Evolutionary conservation across 1,140 invertebrate species (phyloP), one percentile per base, ranked within the genome.

Genomic region (Nixonia krombeini): DNA sequence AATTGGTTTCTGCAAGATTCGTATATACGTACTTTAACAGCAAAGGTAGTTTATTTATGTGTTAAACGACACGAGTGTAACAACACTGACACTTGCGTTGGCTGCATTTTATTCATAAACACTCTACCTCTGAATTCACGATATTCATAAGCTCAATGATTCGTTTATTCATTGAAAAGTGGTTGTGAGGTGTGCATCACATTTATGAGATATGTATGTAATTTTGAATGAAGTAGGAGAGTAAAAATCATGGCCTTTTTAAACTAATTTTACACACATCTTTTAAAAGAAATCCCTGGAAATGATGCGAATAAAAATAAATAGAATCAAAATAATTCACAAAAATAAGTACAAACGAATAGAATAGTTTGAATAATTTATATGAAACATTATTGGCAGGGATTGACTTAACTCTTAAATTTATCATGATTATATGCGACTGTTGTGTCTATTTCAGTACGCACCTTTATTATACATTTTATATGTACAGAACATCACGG

Each of bases 401-500:
- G n/a, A n/a, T n/a, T n/a, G n/a, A n/a, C n/a, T n/a, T n/a, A n/a
- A n/a, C n/a, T n/a, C n/a, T n/a, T n/a, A n/a, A n/a, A n/a, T n/a
- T n/a, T n/a, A n/a, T n/a, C n/a, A n/a, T n/a, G n/a, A n/a, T n/a
- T n/a, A n/a, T n/a, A n/a, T n/a, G n/a, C n/a, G n/a, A n/a, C n/a
- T n/a, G n/a, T n/a, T n/a, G n/a, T n/a, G n/a, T n/a, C n/a, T n/a
- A n/a, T n/a, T n/a, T n/a, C 56, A 18, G 58, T 62, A 65, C 47
- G 25, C 57, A 59, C 51, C 52, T 58, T 13, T 57, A 40, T 56
- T 63, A 18, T 47, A 55, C 15, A 55, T n/a, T n/a, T n/a, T 70
- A 70, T 13, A 65, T 65, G 68, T 70, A 70, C 61, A 70, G 68
- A 57, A 61, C 50, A 66, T 72, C 65, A 63, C 69, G 66, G 69